phyloP scores from a whole-genome alignment of 2,797 vertebrate genomes.

The Gallinago stenura region DNA sequence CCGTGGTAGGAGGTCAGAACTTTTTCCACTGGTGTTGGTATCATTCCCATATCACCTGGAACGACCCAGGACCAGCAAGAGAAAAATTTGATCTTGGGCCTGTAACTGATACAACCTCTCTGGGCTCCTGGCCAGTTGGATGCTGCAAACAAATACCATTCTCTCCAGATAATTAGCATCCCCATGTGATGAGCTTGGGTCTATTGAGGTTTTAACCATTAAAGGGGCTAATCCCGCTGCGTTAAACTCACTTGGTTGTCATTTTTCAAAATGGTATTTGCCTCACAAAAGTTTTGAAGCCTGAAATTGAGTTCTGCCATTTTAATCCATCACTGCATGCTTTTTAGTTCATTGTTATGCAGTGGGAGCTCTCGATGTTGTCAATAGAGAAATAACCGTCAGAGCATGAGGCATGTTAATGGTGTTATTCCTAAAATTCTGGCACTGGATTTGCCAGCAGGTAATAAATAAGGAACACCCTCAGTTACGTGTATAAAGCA shows the following conservation, averaged over 20 bases:
- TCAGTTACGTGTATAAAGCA: background rate
- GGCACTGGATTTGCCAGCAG: background rate
- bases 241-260: background rate
- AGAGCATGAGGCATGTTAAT: background rate
- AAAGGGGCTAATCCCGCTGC: background rate
- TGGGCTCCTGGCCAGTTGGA: slow-evolving; percentile 6
- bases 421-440: background rate
- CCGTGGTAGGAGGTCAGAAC: background rate
- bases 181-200: background rate
- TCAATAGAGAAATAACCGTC: background rate
- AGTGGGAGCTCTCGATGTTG: background rate
- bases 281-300: background rate
- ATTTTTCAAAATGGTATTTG: background rate
- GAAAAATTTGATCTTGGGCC: background rate
- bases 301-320: background rate
- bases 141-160: background rate
- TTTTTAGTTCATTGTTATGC: background rate
- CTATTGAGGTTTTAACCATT: background rate
- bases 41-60: background rate
- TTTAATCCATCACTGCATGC: background rate
- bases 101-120: background rate
- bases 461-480: background rate
- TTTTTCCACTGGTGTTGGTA: background rate
- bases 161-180: background rate
- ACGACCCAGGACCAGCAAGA: background rate